Evolutionary conservation across 2,113 vertebrate genomes (phyloP).

Genomic region (Poeciliopsis prolifica): DNA sequence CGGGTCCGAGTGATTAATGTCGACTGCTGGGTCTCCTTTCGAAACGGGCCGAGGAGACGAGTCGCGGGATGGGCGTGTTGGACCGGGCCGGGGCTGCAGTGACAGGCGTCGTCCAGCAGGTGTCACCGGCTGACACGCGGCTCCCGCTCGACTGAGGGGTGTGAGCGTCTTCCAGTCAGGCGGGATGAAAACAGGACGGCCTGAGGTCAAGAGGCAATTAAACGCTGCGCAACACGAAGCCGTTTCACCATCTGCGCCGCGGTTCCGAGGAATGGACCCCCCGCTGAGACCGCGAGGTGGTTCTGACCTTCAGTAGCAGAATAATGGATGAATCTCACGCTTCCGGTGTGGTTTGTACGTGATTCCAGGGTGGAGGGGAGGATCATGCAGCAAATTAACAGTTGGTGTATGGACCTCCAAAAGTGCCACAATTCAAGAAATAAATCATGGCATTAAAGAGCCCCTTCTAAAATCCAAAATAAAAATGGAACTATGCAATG

Average conservation of each 20-base stretch:
- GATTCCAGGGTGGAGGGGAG: too few relatives aligned
- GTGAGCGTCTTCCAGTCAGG: constrained; percentile 25
- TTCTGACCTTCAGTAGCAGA: background rate
- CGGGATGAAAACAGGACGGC: background rate
- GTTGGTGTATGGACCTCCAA: too few relatives aligned
- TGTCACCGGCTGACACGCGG: constrained; percentile 18
- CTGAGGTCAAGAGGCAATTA: constrained; percentile 19
- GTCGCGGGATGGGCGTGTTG: background rate
- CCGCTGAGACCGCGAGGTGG: background rate
- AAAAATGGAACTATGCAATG: too few relatives aligned
- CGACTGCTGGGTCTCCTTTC: background rate
- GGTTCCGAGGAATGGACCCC: background rate
- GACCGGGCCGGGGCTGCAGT: constrained; percentile 6
- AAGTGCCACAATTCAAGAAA: too few relatives aligned
- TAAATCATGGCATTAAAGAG: too few relatives aligned
- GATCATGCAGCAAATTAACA: too few relatives aligned
- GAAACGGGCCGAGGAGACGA: background rate
- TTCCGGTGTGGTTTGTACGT: background rate
- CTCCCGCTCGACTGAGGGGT: constrained; percentile 54
- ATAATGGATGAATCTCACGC: background rate
- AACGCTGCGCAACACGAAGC: background rate
- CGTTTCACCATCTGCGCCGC: background rate
- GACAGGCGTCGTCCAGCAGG: constrained; percentile 38
- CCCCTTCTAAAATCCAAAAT: too few relatives aligned
- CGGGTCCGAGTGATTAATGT: background rate